These are phyloP conservation scores for Oriolus oriolus DNA, from an alignment of 2,113 vertebrate species.

Conservation along the genomic window DNA sequence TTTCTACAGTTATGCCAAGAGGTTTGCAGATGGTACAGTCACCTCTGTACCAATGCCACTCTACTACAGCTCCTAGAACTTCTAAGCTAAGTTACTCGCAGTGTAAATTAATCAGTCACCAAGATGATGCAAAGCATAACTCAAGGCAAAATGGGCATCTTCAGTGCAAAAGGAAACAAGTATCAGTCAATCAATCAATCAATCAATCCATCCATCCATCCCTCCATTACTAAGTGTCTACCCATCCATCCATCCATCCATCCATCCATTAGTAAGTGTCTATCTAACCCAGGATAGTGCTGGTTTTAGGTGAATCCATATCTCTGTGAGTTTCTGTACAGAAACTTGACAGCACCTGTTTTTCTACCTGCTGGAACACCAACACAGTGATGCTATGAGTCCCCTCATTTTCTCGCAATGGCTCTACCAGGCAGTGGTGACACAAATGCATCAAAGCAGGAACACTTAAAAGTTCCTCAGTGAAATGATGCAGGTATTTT, in stretches of 20 bases:
- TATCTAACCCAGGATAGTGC: not conserved
- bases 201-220: not conserved
- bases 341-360: not conserved
- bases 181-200: not conserved
- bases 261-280: not conserved
- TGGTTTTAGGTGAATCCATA: not conserved
- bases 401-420: not conserved
- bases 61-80: not conserved
- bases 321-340: not conserved
- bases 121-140: not conserved
- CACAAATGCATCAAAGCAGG: not conserved
- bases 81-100: fast-evolving
- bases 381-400: not conserved
- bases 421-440: not conserved
- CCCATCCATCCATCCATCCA: not conserved
- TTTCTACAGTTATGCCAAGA: not conserved
- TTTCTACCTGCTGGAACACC: not conserved
- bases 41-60: not conserved
- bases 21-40: not conserved
- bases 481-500: not conserved
- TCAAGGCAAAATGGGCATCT: not conserved
- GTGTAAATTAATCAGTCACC: not conserved
- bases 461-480: not conserved
- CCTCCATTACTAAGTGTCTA: no score
- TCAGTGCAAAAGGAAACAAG: not conserved